Base-by-base conservation (phyloP, 2,888 invertebrate genomes). In the Xestia ashworthii region DNA sequence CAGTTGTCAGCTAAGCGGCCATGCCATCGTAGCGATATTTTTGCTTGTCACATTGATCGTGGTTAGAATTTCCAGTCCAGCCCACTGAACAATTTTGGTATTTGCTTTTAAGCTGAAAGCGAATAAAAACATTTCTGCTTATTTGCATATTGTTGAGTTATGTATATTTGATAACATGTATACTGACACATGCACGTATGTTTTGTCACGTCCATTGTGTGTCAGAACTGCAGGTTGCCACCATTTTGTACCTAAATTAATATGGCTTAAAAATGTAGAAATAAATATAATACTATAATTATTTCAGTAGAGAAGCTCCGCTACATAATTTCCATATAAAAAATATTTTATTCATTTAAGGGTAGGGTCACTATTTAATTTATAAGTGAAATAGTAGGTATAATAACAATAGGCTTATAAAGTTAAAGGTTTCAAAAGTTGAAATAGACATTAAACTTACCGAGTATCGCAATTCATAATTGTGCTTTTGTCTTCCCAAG, bases 21-120 rank as follows among this genome's bases (percentile, higher is more conserved):
- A 58, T 62, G 72, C 16, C 76, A 64, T 71, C 64, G 71, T 50
- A 62, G 67, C 46, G 38, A 53, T 66, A 66, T 79, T 79, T 79
- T 70, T 70, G 79, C 60, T 75, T 70, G 82, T 80, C 82, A 82
- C 79, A 76, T 65, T 44, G 65, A 82, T 82, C 66, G 79, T 60
- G 82, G 74, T 76, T 70, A 60, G 38, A 73, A 55, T 72, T 82
- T 79, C 58, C 66, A 50, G 65, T 78, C 79, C 48, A 58, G n/a
- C 71, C 16, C 75, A 70, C 53, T 76, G 65, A 76, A 67, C 76
- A 53, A 67, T 82, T 74, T 75, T 72, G 71, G 38, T 66, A 82
- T 79, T 82, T 80, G 82, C 69, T 79, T 71, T 75, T 75, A 74
- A 55, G 48, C 65, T 75, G 55, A 69, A 74, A 68, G 64, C 64